Percentiles rank a stretch among this genome's conserved stretches.
Evolutionary conservation across 2,113 vertebrate genomes (phyloP).

Genomic region (Myrmecobius fasciatus): DNA sequence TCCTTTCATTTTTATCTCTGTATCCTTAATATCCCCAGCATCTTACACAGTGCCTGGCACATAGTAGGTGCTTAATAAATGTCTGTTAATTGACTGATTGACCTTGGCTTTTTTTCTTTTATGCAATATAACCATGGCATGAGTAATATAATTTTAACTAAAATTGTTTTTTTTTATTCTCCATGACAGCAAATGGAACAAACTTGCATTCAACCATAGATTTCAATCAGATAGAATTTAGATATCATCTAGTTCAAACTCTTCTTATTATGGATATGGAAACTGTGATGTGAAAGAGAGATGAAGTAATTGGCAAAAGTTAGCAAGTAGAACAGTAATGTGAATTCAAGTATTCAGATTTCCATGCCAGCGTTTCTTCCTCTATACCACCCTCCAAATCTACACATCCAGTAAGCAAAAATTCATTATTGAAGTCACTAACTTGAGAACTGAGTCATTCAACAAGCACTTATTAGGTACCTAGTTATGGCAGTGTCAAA

Average conservation of each 20-base stretch:
- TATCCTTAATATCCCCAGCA: not conserved
- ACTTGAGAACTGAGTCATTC: constrained; percentile 11
- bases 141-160: not conserved
- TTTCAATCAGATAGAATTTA: not conserved
- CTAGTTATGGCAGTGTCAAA: not conserved
- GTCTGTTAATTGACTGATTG: not conserved
- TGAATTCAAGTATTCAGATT: not conserved
- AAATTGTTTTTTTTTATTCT: not conserved
- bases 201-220: not conserved
- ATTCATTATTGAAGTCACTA: not conserved
- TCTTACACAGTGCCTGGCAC: not conserved
- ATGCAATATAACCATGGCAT: not conserved
- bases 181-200: not conserved
- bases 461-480: not conserved
- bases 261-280: not conserved
- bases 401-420: not conserved
- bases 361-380: not conserved
- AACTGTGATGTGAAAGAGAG: not conserved
- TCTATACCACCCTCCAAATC: not conserved
- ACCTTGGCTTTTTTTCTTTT: not conserved
- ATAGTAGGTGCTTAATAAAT: not conserved
- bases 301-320: not conserved
- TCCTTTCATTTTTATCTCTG: not conserved
- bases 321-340: not conserved
- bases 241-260: not conserved